phyloP scores from a whole-genome alignment of 1,140 invertebrate species.

The Procambarus virginalis region DNA sequence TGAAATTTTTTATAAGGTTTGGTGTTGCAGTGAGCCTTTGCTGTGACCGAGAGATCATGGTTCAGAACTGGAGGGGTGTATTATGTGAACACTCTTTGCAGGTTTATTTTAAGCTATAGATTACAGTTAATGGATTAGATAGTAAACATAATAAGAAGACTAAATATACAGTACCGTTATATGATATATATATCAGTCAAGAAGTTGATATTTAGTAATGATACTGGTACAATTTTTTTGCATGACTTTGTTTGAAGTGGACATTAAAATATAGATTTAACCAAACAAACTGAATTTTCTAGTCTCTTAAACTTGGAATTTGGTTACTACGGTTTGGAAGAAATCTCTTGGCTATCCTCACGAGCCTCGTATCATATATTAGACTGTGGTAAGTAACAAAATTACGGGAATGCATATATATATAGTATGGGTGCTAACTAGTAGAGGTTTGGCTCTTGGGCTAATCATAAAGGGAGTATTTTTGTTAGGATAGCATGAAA shows the following conservation, averaged over 20 bases:
- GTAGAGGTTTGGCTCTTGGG: not conserved
- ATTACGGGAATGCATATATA: not conserved
- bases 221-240: not conserved
- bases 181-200: too few relatives aligned
- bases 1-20: too few relatives aligned
- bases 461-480: not conserved
- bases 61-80: too few relatives aligned
- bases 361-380: not conserved
- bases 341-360: conserved; percentile 1
- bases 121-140: too few relatives aligned
- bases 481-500: not conserved
- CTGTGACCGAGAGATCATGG: too few relatives aligned
- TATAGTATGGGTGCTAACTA: not conserved
- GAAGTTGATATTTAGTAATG: too few relatives aligned
- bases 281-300: not conserved
- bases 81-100: too few relatives aligned
- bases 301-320: conserved; percentile 1
- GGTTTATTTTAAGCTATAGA: too few relatives aligned
- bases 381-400: not conserved
- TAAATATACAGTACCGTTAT: too few relatives aligned
- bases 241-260: not conserved
- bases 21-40: too few relatives aligned
- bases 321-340: conserved; percentile 17
- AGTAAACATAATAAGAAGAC: too few relatives aligned
- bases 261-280: not conserved